Evolutionary conservation across 2,113 vertebrate genomes (phyloP).

Genomic region (Mustelus asterias): DNA sequence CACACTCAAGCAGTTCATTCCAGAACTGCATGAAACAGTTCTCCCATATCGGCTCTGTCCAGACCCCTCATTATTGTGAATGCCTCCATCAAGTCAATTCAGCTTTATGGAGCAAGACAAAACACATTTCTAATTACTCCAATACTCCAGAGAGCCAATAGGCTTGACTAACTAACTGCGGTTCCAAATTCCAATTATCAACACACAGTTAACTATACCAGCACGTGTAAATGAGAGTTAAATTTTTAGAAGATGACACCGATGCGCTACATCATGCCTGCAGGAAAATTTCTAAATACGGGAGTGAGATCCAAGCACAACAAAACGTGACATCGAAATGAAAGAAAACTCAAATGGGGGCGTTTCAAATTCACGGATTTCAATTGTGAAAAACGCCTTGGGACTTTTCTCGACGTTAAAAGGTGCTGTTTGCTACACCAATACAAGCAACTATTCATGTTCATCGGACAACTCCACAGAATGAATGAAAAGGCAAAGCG

Average conservation of each 20-base stretch:
- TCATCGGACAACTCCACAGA: slow-evolving; percentile 16
- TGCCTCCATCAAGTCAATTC: not conserved
- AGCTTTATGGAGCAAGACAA: not conserved
- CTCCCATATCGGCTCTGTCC: not conserved
- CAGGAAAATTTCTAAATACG: not conserved
- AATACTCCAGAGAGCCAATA: not conserved
- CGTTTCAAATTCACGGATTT: not conserved
- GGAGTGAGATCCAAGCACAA: not conserved
- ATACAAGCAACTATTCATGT: not conserved
- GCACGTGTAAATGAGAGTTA: not conserved
- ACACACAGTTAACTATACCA: not conserved
- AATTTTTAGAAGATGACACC: not conserved
- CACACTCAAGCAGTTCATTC: not conserved
- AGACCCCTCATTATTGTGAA: not conserved
- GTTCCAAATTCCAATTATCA: not conserved
- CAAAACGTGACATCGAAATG: not conserved
- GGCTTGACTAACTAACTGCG: not conserved
- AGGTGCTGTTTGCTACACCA: not conserved
- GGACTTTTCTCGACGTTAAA: not conserved
- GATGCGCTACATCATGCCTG: not conserved
- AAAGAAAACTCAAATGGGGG: not conserved
- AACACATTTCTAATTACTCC: not conserved
- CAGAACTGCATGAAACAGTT: not conserved
- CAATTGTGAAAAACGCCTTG: not conserved
- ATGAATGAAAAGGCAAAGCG: slow-evolving; percentile 28